Conservation (phyloP, 2,888 invertebrate genomes). For the Terebella lapidaria region DNA sequence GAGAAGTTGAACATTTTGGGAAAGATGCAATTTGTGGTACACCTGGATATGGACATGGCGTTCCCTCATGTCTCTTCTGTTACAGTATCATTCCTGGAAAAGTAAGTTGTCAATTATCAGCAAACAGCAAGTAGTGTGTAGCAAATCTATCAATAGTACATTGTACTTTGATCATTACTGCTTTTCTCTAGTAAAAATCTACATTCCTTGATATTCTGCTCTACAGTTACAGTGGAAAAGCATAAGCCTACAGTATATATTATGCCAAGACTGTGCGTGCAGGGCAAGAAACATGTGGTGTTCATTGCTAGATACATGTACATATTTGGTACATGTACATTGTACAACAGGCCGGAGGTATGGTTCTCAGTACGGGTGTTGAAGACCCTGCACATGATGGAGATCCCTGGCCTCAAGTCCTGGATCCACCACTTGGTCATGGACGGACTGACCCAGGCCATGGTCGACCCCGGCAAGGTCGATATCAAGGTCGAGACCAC, state of each 20-base stretch:
- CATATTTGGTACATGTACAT: too few species aligned
- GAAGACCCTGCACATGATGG: conserved; percentile 58
- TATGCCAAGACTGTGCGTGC: too few species aligned
- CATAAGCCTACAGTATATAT: too few species aligned
- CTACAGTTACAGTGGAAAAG: too few species aligned
- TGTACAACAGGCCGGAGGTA: conserved; percentile 57
- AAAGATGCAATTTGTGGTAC: conserved; percentile 54
- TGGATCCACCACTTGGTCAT: conserved; percentile 59
- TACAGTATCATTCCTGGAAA: conserved; percentile 56
- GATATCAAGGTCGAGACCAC: conserved; percentile 33
- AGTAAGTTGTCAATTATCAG: conserved; percentile 35
- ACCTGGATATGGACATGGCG: conserved; percentile 56
- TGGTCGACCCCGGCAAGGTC: conserved; percentile 53
- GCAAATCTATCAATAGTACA: not conserved
- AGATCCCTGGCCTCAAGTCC: conserved; percentile 57
- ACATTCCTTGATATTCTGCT: too few species aligned
- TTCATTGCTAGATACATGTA: too few species aligned
- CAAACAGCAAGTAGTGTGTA: too few species aligned
- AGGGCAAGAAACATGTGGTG: too few species aligned
- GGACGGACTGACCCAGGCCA: conserved; percentile 54
- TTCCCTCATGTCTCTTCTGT: conserved; percentile 58
- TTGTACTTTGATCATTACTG: too few species aligned
- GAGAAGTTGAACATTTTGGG: conserved; percentile 57
- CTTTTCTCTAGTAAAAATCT: too few species aligned
- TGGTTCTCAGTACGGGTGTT: conserved; percentile 58